Evolutionary conservation across 2,113 vertebrate genomes (phyloP), one percentile per base, ranked within the genome.

Genomic region (Orthochromis malagaraziensis): DNA sequence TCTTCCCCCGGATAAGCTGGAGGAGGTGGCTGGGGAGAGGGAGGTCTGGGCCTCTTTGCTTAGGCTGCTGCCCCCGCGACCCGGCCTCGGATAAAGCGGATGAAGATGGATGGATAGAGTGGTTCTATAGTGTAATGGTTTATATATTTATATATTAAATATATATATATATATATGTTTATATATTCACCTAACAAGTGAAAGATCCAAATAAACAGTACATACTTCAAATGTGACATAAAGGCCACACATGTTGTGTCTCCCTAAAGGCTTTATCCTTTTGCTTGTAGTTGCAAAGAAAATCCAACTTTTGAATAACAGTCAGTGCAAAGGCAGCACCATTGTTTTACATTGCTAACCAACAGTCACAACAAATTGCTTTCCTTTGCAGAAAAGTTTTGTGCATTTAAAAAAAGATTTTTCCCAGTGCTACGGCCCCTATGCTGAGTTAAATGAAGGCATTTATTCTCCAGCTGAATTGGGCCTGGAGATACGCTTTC

Each of bases 371-470:
- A 93, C 84, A 91, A 91, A 92, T 82, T 83, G 84, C 91, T 93
- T 93, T 86, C 77, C 89, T 68, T 63, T 77, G 84, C 88, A 84
- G 85, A 91, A 89, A 94, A 21, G 86, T 93, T 91, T 94, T 73
- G 8, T 95, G 92, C 95, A 95, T 96, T 96, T 95, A 95, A 94
- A 94, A 94, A 89, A 90, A 80, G 90, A 88, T 87, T 95, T 92
- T 89, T 90, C 82, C 84, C 65, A 82, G 94, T 81, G 70, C 65
- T 86, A 58, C 65, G 58, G 65, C 73, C 92, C 93, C 91, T 95
- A 91, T 91, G 94, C 95, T 95, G 95, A 90, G 95, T 94, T 93
- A 95, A 96, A 96, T 91, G 91, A 94, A 96, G 87, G 84, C 92
- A 93, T 96, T 95, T 95, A 95, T 96, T 95, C 91, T 92, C 87